Percentiles rank a stretch among this genome's conserved stretches.
Evolutionary conservation across 2,797 vertebrate species (phyloP).

Genomic region (Thamnophis elegans): DNA sequence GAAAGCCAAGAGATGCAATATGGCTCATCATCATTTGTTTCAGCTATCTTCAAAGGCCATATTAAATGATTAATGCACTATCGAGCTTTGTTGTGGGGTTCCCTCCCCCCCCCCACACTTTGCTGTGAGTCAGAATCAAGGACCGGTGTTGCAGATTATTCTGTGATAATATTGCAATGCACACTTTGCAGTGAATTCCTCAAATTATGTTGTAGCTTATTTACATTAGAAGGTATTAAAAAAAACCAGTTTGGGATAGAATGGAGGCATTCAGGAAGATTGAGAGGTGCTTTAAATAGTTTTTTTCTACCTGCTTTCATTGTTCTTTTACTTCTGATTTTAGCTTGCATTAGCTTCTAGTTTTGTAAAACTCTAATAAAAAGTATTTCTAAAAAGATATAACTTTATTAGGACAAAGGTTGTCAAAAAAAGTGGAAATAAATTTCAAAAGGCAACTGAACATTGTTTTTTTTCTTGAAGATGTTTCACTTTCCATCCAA

Average conservation of each 20-base stretch:
- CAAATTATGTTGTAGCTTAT: not conserved
- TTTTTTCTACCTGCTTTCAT: not conserved
- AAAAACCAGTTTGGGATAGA: not conserved
- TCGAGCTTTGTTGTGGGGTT: slow-evolving; percentile 24
- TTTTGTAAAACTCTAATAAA: not conserved
- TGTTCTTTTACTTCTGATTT: not conserved
- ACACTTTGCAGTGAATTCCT: not conserved
- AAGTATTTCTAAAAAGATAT: not conserved
- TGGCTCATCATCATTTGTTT: slow-evolving; percentile 69
- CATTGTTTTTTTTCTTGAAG: not conserved
- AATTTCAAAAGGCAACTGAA: not conserved
- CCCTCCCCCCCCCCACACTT: not conserved
- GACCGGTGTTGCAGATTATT: slow-evolving; percentile 35
- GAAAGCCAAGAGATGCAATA: slow-evolving; percentile 50
- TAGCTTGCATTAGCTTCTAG: not conserved
- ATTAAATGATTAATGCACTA: slow-evolving; percentile 67
- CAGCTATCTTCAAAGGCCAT: slow-evolving; percentile 66
- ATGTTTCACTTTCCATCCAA: not conserved
- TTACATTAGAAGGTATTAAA: slow-evolving; percentile 3
- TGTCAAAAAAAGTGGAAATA: too few species aligned
- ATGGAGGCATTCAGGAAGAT: not conserved
- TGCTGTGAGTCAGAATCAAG: slow-evolving; percentile 32
- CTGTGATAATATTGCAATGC: not conserved
- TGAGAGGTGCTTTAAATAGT: not conserved
- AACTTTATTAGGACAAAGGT: not conserved